A percentile compares a stretch with the other conserved stretches of the same genome.
Conservation (phyloP, 1,140 invertebrate genomes). For the Nylanderia fulva region DNA sequence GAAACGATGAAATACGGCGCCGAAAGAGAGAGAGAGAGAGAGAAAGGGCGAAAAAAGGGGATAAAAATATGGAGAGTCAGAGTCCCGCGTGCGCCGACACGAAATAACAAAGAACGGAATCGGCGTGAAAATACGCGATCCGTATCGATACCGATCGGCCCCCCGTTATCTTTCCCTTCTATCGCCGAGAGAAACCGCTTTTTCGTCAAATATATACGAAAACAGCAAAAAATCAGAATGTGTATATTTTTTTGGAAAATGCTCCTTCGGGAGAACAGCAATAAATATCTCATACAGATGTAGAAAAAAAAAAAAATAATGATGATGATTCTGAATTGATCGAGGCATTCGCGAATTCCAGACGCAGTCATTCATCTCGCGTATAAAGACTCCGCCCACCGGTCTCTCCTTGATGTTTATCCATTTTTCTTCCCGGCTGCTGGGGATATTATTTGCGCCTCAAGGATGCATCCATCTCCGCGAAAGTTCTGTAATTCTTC, state of each 20-base stretch:
- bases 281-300: not conserved
- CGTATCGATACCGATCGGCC: slow-evolving; percentile 56
- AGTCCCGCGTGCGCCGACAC: slow-evolving; percentile 48
- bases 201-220: not conserved
- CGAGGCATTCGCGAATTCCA: not conserved
- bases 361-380: not conserved
- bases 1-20: slow-evolving; percentile 76
- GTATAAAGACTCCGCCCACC: not conserved
- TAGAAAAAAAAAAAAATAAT: not conserved
- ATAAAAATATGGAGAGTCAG: slow-evolving; percentile 45
- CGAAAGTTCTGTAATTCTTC: slow-evolving; percentile 20
- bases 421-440: not conserved
- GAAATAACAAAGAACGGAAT: slow-evolving; percentile 60
- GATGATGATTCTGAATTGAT: not conserved
- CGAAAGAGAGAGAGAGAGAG: slow-evolving; percentile 19
- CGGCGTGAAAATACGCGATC: slow-evolving; percentile 52
- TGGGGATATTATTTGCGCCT: not conserved
- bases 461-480: not conserved
- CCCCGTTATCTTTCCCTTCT: slow-evolving; percentile 41
- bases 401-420: not conserved
- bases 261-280: not conserved
- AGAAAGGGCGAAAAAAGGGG: not conserved
- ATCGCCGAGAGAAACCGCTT: slow-evolving; percentile 23
- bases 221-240: not conserved
- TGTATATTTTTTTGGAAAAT: slow-evolving; percentile 7